Base-by-base conservation (phyloP, 2,113 vertebrate genomes). In the Cariama cristata region DNA sequence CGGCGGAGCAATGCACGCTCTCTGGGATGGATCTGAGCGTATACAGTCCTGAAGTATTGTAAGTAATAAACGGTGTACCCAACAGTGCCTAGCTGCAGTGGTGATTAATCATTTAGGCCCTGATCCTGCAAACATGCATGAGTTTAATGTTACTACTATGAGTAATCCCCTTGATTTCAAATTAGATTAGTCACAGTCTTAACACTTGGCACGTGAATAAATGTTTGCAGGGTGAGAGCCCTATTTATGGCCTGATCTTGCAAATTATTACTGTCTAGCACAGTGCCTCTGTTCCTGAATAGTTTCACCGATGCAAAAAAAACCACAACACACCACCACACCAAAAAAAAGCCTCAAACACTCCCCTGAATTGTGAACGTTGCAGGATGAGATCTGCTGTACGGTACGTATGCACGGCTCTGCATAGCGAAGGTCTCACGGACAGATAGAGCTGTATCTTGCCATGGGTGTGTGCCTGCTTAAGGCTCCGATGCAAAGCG, bases 81-180 rank as follows among this genome's bases (percentile, higher is more conserved):
- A 80, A 14, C 15, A 74, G 75, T 91, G 80, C 88, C 67, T 71
- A 50, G 84, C 84, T 95, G 93, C 93, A 93, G 88, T 24, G 47
- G 88, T 76, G 88, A 95, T 95, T 94, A 96, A 95, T 97, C 90
- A 93, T 82, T 88, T 92, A 82, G 93, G 94, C 89, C 95, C 95
- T 64, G 91, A 84, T 97, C 94, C 95, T 89, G 80, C 91, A 96
- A 93, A 96, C 89, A 88, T 87, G 80, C 86, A 77, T 84, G 91
- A 88, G 73, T 94, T 95, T 95, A 86, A 95, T 81, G 92, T 97
- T 96, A 94, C 95, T 96, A 95, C 93, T 79, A 44, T 97, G 97
- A 97, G 93, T 96, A 97, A 97, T 96, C 88, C 77, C 86, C 91
- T 91, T 76, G 91, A 95, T 96, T 97, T 95, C 95, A 90, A 96